phyloP scores from a whole-genome alignment of 2,797 vertebrate species.

The Peromyscus eremicus region DNA sequence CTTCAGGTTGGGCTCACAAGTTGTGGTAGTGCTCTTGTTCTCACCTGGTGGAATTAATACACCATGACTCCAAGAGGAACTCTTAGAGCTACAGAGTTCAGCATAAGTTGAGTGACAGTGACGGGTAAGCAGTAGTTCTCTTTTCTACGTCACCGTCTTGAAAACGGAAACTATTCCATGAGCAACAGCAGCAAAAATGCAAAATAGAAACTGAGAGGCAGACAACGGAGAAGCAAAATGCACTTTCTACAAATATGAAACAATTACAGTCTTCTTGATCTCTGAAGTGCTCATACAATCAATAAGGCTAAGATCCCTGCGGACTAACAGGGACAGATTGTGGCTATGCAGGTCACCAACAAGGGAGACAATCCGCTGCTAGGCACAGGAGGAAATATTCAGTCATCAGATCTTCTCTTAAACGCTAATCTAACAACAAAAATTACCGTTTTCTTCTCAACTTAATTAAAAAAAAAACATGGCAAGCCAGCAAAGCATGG shows the following conservation, averaged over 20 bases:
- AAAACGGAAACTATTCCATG: neutral
- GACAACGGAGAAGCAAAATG: neutral
- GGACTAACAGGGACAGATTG: neutral
- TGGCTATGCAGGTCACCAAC: neutral
- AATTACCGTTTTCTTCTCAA: neutral
- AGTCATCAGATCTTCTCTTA: slow-evolving; percentile 6
- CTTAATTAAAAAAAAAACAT: neutral
- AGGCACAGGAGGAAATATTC: neutral
- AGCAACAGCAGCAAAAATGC: slow-evolving; percentile 14
- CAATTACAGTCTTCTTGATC: neutral
- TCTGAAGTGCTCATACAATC: slow-evolving; percentile 40
- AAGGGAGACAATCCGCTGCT: neutral
- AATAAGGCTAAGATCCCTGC: slow-evolving; percentile 38
- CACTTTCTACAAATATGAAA: slow-evolving; percentile 64
- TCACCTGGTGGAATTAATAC: neutral
- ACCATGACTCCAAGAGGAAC: neutral
- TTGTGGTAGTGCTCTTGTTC: neutral
- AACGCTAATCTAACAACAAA: slow-evolving; percentile 51
- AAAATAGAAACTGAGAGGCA: slow-evolving; percentile 51
- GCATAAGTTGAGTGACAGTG: neutral
- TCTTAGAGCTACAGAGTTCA: slow-evolving; percentile 44
- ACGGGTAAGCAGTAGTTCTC: slow-evolving; percentile 35
- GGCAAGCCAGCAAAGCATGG: neutral
- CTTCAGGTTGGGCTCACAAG: neutral
- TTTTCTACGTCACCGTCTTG: neutral